Base-by-base conservation (phyloP, 2,888 invertebrate genomes). In the Drosophila fulvimacula region DNA sequence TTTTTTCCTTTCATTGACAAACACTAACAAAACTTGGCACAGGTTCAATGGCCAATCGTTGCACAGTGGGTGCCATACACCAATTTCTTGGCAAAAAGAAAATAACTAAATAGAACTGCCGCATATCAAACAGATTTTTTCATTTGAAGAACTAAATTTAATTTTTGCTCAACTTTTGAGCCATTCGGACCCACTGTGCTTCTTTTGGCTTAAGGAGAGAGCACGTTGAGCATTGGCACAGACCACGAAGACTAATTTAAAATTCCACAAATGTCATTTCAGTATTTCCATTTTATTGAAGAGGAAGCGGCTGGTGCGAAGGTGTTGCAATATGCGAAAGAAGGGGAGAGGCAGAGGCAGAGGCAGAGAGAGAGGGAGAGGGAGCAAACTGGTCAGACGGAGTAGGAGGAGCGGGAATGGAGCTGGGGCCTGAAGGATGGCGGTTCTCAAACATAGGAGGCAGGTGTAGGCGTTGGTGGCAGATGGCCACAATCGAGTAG, bases 31-130 rank as follows among this genome's bases (percentile, higher is more conserved):
- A 68, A 74, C 85, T 90, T 90, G 90, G 91, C 91, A 90, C 70
- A 83, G 78, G 90, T 90, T 90, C 90, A 90, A 90, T 89, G 90
- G 82, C 90, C 90, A 89, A 82, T 59, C 55, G 70, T 32, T 32
- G 76, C 24, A 48, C 48, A 30, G 30, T 48, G 48, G 30, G 48
- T 1, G 17, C 7, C 0, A 6, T 13, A 3, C 7, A 19, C 3
- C 17, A 4, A 30, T 48, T 48, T 17, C 2, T 13, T 32, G 0
- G 30, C 11, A 46, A 27, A 46, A 46, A 15, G 1, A 11, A 27
- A 27, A 10, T 5, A 44, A 1, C 17, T 13, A 32, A 30, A 48
- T 30, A 3, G 10, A 17, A 27, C n/a, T 10, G 3, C 9, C 5
- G 10, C 5, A 17, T n/a, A 11, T 27, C 5, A 27, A 15, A 46